Evolutionary conservation across 2,888 invertebrate species (phyloP).

Genomic region (Hemithea aestivaria): DNA sequence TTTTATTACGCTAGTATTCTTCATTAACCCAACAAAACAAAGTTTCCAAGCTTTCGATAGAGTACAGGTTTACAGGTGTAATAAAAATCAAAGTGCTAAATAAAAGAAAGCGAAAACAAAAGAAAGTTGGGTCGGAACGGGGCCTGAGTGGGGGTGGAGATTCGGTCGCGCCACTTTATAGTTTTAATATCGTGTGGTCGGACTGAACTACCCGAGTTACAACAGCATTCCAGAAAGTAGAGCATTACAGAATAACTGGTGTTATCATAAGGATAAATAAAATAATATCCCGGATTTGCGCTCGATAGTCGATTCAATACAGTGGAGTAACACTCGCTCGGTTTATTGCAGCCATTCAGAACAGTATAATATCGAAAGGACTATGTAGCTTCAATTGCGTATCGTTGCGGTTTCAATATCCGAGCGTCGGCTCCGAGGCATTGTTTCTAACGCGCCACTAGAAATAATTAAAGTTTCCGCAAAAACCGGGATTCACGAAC

Average conservation of each 20-base stretch:
- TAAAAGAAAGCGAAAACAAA: slow-evolving; percentile 49
- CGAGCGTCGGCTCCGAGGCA: slow-evolving; percentile 9
- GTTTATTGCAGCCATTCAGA: slow-evolving; percentile 16
- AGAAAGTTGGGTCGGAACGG: slow-evolving; percentile 35
- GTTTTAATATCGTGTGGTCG: slow-evolving; percentile 73
- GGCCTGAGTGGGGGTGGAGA: slow-evolving; percentile 39
- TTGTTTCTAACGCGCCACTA: slow-evolving; percentile 19
- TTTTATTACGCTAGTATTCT: slow-evolving; percentile 24
- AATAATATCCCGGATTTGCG: slow-evolving; percentile 5
- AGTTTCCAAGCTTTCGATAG: slow-evolving; percentile 40
- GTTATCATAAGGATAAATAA: no score
- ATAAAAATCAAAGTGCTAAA: slow-evolving; percentile 48
- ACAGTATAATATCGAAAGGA: slow-evolving; percentile 16
- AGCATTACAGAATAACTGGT: no score
- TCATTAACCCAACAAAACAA: slow-evolving; percentile 31
- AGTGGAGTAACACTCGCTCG: slow-evolving; percentile 7
- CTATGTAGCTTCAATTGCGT: slow-evolving; percentile 15
- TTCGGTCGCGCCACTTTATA: slow-evolving; percentile 70
- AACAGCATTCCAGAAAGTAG: no score
- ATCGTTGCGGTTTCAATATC: slow-evolving; percentile 21
- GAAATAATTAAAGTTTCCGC: slow-evolving; percentile 17
- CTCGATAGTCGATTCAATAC: slow-evolving; percentile 11
- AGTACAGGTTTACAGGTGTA: slow-evolving; percentile 41
- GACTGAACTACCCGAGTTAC: slow-evolving; percentile 57
- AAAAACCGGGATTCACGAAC: slow-evolving; percentile 21